These are phyloP conservation scores for Bergia sp. DNA, from an alignment of 92 coral and sea anemone species.

Conservation along the genomic window DNA sequence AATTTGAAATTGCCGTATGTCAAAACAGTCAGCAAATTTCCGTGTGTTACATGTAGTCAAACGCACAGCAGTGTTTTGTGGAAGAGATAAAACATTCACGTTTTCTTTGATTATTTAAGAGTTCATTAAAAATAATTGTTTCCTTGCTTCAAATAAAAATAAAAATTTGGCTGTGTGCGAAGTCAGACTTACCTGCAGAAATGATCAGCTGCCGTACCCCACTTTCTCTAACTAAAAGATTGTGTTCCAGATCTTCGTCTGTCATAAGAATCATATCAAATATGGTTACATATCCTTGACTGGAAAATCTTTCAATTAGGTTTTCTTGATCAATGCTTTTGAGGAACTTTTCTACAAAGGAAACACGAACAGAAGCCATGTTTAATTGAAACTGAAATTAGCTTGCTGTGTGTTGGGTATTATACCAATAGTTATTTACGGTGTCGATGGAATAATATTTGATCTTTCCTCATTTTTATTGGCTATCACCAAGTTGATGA, in stretches of 20 bases:
- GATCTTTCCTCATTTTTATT: neutral
- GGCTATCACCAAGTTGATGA: conserved; percentile 14
- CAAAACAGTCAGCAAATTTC: neutral
- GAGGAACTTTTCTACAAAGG: conserved; percentile 45
- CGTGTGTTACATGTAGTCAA: too few relatives aligned
- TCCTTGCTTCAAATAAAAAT: neutral
- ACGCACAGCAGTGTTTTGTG: too few relatives aligned
- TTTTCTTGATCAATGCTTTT: conserved; percentile 45
- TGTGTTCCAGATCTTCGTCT: conserved; percentile 53
- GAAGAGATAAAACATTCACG: too few relatives aligned
- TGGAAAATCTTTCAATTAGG: conserved; percentile 33
- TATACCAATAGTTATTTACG: neutral
- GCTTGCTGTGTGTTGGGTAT: neutral
- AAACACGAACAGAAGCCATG: conserved; percentile 27
- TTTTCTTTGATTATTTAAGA: neutral
- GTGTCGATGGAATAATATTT: neutral
- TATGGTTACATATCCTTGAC: conserved; percentile 62
- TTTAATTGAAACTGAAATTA: conserved; percentile 12
- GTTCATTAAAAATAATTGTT: neutral
- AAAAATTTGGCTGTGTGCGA: neutral
- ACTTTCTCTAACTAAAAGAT: conserved; percentile 25
- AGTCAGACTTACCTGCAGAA: conserved; percentile 67
- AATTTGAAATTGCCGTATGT: neutral
- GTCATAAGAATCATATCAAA: conserved; percentile 53
- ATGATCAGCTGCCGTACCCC: conserved; percentile 60